phyloP scores from a whole-genome alignment of 2,888 invertebrate genomes.

The Falcaria lacertinaria region DNA sequence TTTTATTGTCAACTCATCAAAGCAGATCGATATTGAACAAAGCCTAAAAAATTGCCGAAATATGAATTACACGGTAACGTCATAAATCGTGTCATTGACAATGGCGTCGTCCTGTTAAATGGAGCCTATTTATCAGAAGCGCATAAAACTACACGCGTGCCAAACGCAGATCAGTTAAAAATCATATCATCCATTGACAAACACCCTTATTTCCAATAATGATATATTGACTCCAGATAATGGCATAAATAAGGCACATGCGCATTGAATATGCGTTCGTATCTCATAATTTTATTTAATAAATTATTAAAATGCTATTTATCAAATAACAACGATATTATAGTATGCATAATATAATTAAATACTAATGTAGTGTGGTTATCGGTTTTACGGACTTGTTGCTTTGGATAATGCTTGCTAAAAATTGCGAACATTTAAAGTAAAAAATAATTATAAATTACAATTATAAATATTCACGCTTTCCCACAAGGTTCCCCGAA shows the following conservation, averaged over 20 bases:
- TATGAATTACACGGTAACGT: slow-evolving; percentile 51
- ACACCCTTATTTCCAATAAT: slow-evolving; percentile 56
- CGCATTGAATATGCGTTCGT: slow-evolving; percentile 38
- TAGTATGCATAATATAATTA: slow-evolving; percentile 56
- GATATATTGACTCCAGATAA: slow-evolving; percentile 53
- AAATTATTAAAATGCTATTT: slow-evolving; percentile 63
- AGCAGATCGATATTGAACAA: slow-evolving; percentile 28
- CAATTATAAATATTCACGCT: too few species aligned
- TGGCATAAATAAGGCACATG: slow-evolving; percentile 10
- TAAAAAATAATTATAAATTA: background rate
- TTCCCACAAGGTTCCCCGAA: too few species aligned
- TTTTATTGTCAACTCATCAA: slow-evolving; percentile 46
- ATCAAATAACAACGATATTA: slow-evolving; percentile 42
- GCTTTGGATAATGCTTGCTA: slow-evolving; percentile 13
- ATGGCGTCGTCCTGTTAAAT: slow-evolving; percentile 59
- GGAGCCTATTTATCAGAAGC: slow-evolving; percentile 61
- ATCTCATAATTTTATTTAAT: slow-evolving; percentile 40
- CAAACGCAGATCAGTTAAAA: slow-evolving; percentile 63
- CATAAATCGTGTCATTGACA: slow-evolving; percentile 64
- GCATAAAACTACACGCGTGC: slow-evolving; percentile 61
- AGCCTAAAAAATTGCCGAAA: slow-evolving; percentile 47
- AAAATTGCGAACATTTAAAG: background rate
- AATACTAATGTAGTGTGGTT: slow-evolving; percentile 41
- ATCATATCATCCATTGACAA: slow-evolving; percentile 52
- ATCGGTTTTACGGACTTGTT: slow-evolving; percentile 44